Base-by-base conservation (phyloP, 2,113 vertebrate species). In the Octodon degus region DNA sequence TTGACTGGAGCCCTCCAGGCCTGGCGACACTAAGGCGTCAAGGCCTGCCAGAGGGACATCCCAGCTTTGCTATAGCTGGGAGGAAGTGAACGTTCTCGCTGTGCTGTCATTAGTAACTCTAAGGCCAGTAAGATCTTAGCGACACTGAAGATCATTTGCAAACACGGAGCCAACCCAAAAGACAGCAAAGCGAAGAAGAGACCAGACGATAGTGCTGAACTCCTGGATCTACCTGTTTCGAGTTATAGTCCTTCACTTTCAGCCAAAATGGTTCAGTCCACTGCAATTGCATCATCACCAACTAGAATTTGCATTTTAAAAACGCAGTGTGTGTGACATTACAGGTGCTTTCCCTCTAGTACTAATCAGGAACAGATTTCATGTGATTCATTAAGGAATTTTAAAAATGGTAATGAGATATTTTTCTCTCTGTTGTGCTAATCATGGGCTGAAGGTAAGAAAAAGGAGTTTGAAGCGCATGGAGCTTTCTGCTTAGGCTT, bases 401-500 rank as follows among this genome's bases (percentile, higher is more conserved):
- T 80, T 11, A 9, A 34, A 50, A 32, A 80, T 77, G 24, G 55
- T 74, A 65, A 86, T 67, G 1, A 74, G 11, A 68, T 67, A 20
- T 82, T 93, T 83, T 85, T 40, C 2, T 17, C 5, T 2, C 9
- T 83, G 83, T 86, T 24, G 17, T 0, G 91, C 0, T 81, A 91
- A 68, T 80, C 37, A 17, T 83, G 5, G 37, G 25, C 85, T 88
- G 77, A 93, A 34, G 43, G 43, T 20, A 27, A 5, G 81, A 93
- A 55, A 79, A 93, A 86, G 91, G 77, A 95, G 8, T 89, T 27
- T 62, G 32, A 37, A 63, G 27, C 62, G 83, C 50, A 79, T 30
- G 14, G 62, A 91, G 4, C 13, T 85, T 86, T 89, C 79, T 92
- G 74, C 16, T 96, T 93, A 89, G 93, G 82, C 22, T 70, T 92